A percentile compares a stretch with the other conserved stretches of the same genome.
phyloP scores from a whole-genome alignment of 2,113 vertebrate species.

The Sisor rabdophorus region DNA sequence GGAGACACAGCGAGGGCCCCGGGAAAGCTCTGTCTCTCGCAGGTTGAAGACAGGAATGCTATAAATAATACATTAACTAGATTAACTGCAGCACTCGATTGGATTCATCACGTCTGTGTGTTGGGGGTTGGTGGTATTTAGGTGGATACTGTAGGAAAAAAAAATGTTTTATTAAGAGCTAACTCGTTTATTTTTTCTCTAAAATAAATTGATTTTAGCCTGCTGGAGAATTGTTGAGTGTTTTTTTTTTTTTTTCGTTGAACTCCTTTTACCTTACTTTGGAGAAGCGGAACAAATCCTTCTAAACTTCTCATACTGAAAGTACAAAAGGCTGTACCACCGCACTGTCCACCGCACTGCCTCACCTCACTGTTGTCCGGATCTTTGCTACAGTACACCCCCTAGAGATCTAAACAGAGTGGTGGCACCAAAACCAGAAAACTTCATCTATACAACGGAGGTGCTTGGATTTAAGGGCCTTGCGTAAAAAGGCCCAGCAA shows the following conservation, averaged over 20 bases:
- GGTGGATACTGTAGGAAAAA: too few relatives aligned
- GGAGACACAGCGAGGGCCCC: slow-evolving; percentile 28
- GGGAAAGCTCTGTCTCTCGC: slow-evolving; percentile 30
- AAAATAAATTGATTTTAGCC: slow-evolving; percentile 48
- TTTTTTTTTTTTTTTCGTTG: not conserved
- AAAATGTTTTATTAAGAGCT: slow-evolving; percentile 45
- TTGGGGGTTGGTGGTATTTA: slow-evolving; percentile 8
- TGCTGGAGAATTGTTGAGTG: slow-evolving; percentile 8
- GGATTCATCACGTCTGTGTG: slow-evolving; percentile 7
- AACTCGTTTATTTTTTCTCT: slow-evolving; percentile 12
- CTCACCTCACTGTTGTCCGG: too few relatives aligned
- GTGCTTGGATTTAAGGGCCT: too few relatives aligned
- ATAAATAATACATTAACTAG: slow-evolving; percentile 63
- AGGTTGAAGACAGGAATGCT: slow-evolving; percentile 51
- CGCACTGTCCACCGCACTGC: too few relatives aligned
- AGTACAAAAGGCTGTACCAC: too few relatives aligned
- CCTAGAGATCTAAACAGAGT: too few relatives aligned
- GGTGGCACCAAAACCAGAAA: too few relatives aligned
- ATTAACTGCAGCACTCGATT: slow-evolving; percentile 60
- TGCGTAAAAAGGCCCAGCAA: too few relatives aligned
- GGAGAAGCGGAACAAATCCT: not conserved
- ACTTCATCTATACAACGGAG: too few relatives aligned
- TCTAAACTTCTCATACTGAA: too few relatives aligned
- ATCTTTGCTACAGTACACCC: too few relatives aligned
- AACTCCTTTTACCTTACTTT: not conserved